Evolutionary conservation across 2,797 vertebrate species (phyloP), one percentile per base, ranked within the genome.

Genomic region (Ptychadena robeensis): DNA sequence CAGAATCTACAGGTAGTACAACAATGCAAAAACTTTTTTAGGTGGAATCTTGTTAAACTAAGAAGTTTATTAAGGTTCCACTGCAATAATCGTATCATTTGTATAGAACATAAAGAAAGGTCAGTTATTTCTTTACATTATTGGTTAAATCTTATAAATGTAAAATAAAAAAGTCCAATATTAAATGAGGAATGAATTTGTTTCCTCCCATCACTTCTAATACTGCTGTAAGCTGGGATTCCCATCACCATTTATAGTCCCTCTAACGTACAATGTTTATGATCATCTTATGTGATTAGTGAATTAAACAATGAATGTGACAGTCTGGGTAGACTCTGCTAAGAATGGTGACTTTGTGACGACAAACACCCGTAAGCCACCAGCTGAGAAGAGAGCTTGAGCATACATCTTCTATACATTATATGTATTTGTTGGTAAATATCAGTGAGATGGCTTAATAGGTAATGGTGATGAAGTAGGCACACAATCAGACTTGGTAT

Each of bases 221-320:
- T 59, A n/a, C 18, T 34, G 48, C 8, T 59, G 44, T 53, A 31
- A 53, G 44, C 44, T 59, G 30, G 22, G 11, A 34, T 35, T 4
- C 10, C 71, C 12, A 37, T 61, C 14, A 35, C 48, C 7, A 34
- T 3, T 37, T 34, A 14, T 25, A 34, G 44, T 14, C 48, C 48
- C 4, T 38, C 32, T 4, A 63, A 73, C 11, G n/a, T 37, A 14
- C 34, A 30, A 12, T 4, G 12, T 64, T 44, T 28, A 22, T 64
- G 35, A 76, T 63, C 59, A 64, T 25, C 59, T 74, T 61, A 74
- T 74, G 31, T 25, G 53, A 64, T 76, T 61, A 38, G 12, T 1
- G 35, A 27, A 65, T 64, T 64, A 65, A 40, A 30, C 59, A 76
- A 38, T 32, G 74, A 77, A 65, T 44, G 38, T 77, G 61, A 44